Conservation (phyloP, 2,113 vertebrate species). For the Actenoides hombroni region DNA sequence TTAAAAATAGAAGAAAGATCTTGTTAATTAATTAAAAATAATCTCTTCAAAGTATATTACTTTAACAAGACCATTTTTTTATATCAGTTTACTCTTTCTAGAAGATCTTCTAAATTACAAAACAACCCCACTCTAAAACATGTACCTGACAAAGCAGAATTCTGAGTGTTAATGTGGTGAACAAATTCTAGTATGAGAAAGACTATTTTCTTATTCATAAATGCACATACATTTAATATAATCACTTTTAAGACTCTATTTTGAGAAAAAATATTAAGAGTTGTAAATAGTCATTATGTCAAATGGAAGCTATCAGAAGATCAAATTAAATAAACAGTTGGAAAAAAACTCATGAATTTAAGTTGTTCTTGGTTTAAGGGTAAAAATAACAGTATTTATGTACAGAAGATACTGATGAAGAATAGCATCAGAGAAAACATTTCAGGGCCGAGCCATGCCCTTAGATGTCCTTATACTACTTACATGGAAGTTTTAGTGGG, state of each 20-base stretch:
- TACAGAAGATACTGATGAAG: neutral
- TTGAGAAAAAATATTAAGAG: neutral
- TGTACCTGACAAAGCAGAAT: neutral
- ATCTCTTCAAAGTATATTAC: neutral
- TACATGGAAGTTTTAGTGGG: neutral
- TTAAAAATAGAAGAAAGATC: neutral
- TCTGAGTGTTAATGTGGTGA: neutral
- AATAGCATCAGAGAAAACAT: neutral
- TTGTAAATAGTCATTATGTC: neutral
- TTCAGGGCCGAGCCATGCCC: neutral
- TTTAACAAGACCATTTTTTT: neutral
- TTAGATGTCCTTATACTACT: neutral
- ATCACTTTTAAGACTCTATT: neutral
- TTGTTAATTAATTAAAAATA: neutral
- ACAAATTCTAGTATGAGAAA: neutral
- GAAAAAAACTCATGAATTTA: neutral
- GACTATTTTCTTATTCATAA: neutral
- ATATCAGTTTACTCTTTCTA: neutral
- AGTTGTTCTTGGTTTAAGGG: neutral
- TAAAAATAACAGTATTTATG: neutral
- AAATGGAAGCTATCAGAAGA: neutral
- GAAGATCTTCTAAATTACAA: neutral
- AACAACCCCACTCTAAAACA: neutral
- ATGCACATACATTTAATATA: neutral
- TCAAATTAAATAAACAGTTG: neutral